Evolutionary conservation across 1,140 invertebrate species (phyloP), one percentile per base, ranked within the genome.

Genomic region (Bombus terrestris): DNA sequence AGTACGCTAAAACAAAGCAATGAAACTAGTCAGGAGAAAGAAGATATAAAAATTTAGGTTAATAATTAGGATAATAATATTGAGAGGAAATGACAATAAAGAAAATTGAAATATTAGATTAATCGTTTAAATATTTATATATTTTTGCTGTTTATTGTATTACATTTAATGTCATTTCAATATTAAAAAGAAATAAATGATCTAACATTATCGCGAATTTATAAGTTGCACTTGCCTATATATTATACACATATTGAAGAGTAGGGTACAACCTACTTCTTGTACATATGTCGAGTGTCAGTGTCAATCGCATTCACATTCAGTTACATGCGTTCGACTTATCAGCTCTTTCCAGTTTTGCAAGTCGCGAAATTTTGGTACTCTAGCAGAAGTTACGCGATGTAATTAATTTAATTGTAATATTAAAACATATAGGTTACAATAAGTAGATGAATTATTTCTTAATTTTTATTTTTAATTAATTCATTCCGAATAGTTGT

Each of bases 361-460:
- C 35, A 47, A 25, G 15, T 32, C 18, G 10, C 41, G 12, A 76
- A 53, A 72, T 53, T 83, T 68, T 25, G 25, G 15, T 64, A 39
- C 8, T 32, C 10, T 5, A 35, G 43, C 32, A 62, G 72, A 75
- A 64, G 32, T 32, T 76, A 37, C 35, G n/a, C 73, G 64, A 37
- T 83, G 73, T 83, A 83, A 76, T 81, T 62, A n/a, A 47, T 53
- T 83, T 66, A 43, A 66, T 39, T 22, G 18, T 15, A 76, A 83
- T 62, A 83, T 62, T 47, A 32, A 66, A 76, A 9, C n/a, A 28
- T 76, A 28, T 32, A 47, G 8, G 0, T 66, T 35, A 35, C 25
- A 18, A 12, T 57, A 71, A 47, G 9, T 9, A n/a, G 10, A 66
- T n/a, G 8, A 37, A 76, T 47, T 39, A 9, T 37, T 37, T 47